These are phyloP conservation scores for Busseola fusca DNA, from an alignment of 2,888 invertebrate genomes.

Conservation along the genomic window DNA sequence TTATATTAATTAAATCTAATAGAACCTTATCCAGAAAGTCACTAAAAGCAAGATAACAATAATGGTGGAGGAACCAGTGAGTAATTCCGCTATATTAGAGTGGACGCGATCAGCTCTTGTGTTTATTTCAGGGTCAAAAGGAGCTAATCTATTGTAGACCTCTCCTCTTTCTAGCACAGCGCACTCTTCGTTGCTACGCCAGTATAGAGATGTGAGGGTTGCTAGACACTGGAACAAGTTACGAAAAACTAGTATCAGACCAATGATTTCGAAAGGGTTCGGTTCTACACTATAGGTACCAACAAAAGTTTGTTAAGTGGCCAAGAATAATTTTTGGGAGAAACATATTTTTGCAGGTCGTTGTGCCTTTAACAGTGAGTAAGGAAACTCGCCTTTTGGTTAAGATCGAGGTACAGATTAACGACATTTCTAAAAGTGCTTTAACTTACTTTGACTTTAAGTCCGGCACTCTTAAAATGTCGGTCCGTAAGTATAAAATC, in stretches of 20 bases:
- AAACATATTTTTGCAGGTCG: too few relatives aligned
- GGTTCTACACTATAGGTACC: too few relatives aligned
- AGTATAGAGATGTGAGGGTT: constrained; percentile 70
- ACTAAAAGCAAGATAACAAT: constrained; percentile 27
- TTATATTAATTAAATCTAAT: too few relatives aligned
- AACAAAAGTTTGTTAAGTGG: neutral
- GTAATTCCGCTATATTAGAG: constrained; percentile 35
- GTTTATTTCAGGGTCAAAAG: constrained; percentile 16
- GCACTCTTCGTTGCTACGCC: constrained; percentile 72
- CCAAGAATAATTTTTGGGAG: too few relatives aligned
- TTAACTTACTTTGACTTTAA: constrained; percentile 91
- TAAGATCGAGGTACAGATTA: too few relatives aligned
- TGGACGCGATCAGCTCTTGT: constrained; percentile 20
- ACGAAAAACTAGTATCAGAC: neutral
- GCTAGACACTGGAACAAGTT: constrained; percentile 72
- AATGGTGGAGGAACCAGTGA: constrained; percentile 22
- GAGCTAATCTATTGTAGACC: neutral
- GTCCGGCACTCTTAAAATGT: constrained; percentile 92
- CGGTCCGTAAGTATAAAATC: constrained; percentile 92
- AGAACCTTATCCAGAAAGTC: constrained; percentile 15
- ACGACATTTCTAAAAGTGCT: too few relatives aligned
- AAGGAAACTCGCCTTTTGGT: neutral
- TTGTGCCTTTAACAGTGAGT: too few relatives aligned
- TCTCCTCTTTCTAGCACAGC: constrained; percentile 59
- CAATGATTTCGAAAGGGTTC: neutral